A percentile compares a stretch with the other conserved stretches of the same genome.
Conservation (phyloP, 2,113 vertebrate genomes). For the Cyanoliseus patagonus region DNA sequence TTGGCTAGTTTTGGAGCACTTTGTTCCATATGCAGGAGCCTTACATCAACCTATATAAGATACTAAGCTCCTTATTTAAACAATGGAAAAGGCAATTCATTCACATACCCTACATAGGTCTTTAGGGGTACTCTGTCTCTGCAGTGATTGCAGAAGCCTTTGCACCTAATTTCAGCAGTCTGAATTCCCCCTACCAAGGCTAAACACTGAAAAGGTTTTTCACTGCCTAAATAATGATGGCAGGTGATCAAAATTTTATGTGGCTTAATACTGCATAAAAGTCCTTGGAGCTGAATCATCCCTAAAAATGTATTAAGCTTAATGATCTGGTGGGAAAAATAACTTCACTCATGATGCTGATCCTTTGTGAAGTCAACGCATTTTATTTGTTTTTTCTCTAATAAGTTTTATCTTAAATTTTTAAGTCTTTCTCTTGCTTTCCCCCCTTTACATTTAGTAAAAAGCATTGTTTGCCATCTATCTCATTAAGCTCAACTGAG, state of each 20-base stretch:
- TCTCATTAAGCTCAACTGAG: constrained; percentile 19
- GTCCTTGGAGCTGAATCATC: constrained; percentile 63
- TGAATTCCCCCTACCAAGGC: neutral
- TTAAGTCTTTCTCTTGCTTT: neutral
- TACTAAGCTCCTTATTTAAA: neutral
- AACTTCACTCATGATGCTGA: constrained; percentile 68
- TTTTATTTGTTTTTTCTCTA: neutral
- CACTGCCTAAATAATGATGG: neutral
- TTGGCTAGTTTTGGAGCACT: neutral
- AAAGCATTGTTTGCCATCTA: constrained; percentile 7
- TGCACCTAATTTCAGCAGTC: neutral
- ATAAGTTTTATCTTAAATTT: neutral
- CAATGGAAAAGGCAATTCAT: neutral
- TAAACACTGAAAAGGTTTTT: neutral
- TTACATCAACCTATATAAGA: neutral
- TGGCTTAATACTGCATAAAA: neutral
- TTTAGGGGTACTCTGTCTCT: neutral
- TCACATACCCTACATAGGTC: rapidly evolving
- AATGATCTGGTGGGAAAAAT: constrained; percentile 73
- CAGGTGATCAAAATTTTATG: neutral
- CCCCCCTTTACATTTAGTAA: neutral
- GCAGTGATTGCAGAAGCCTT: neutral
- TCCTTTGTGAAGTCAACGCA: constrained; percentile 72
- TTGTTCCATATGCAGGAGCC: neutral
- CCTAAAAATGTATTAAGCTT: constrained; percentile 76